Percentiles rank a stretch among this genome's conserved stretches.
These are phyloP conservation scores for Corythoichthys intestinalis DNA, from an alignment of 2,113 vertebrate species.

Conservation along the genomic window DNA sequence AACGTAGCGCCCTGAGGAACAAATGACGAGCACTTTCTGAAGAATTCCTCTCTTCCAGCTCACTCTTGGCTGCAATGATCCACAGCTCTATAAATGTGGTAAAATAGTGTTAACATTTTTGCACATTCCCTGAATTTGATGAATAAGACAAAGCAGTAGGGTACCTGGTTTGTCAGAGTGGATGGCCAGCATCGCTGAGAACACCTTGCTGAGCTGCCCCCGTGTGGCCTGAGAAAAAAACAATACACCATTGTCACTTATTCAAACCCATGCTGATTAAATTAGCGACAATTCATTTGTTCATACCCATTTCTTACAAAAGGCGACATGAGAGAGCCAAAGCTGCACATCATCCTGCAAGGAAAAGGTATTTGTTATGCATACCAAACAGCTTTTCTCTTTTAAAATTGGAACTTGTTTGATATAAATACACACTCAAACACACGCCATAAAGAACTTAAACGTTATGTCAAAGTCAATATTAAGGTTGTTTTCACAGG, in stretches of 20 bases:
- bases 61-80: conserved; percentile 97
- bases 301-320: conserved; percentile 97
- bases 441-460: too few species aligned
- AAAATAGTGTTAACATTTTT: neutral
- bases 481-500: too few species aligned
- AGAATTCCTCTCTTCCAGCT: conserved; percentile 88
- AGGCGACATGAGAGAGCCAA: conserved; percentile 91
- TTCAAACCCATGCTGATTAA: neutral
- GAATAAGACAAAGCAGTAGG: neutral
- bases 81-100: conserved; percentile 76
- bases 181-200: conserved; percentile 88
- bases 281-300: neutral
- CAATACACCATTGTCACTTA: conserved; percentile 13
- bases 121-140: neutral
- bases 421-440: too few species aligned
- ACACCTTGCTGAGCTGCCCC: conserved; percentile 84
- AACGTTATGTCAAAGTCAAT: too few species aligned
- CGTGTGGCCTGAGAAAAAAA: conserved; percentile 75
- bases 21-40: conserved; percentile 92
- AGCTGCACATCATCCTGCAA: conserved; percentile 88
- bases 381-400: neutral
- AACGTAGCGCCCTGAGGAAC: conserved; percentile 92
- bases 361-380: neutral
- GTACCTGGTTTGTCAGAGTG: conserved; percentile 95
- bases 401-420: neutral